Base-by-base conservation (phyloP, 2,113 vertebrate species). In the Lagopus leucura region DNA sequence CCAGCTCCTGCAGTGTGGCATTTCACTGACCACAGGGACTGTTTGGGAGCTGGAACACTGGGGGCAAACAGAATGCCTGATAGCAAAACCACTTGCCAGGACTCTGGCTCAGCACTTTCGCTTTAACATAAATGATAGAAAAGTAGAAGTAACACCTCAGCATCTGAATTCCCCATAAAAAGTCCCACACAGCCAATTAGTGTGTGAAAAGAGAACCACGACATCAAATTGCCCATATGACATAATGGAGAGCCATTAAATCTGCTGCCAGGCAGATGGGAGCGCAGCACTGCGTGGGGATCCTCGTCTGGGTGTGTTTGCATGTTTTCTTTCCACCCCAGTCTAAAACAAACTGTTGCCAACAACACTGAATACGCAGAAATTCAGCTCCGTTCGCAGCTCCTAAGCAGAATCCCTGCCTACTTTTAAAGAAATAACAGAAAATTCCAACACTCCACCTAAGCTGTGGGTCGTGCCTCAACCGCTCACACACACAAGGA, bases 151-250 rank as follows among this genome's bases (percentile, higher is more conserved):
- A 74, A 36, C 64, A 54, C 21, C 57, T 55, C 64, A 34, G 73
- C 38, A 20, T 61, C 87, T 80, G 93, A 89, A 87, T 65, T 45
- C 74, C 88, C 69, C 77, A 28, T 32, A 74, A 80, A 95, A 89
- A 34, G 1, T 61, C 90, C 81, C 81, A 55, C 74, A 12, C 50
- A 52, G 80, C 47, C 74, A 60, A 72, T 75, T 69, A 67, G 17
- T 1, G 42, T 32, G 83, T 10, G n/a, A 86, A 90, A 45, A 78
- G 79, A 77, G 93, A 89, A 79, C 70, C 93, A 48, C n/a, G 4
- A 32, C 54, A 27, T 15, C 42, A 36, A 50, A 55, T 57, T 1
- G 36, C 73, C 88, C 38, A 0, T 45, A 6, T 1, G 1, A 80
- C 93, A 85, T 77, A 55, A 93, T n/a, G 87, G 90, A 86, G 89